Percentiles rank a stretch among this genome's conserved stretches.
Evolutionary conservation across 2,113 vertebrate genomes (phyloP).

Genomic region (Aviceda subcristata): DNA sequence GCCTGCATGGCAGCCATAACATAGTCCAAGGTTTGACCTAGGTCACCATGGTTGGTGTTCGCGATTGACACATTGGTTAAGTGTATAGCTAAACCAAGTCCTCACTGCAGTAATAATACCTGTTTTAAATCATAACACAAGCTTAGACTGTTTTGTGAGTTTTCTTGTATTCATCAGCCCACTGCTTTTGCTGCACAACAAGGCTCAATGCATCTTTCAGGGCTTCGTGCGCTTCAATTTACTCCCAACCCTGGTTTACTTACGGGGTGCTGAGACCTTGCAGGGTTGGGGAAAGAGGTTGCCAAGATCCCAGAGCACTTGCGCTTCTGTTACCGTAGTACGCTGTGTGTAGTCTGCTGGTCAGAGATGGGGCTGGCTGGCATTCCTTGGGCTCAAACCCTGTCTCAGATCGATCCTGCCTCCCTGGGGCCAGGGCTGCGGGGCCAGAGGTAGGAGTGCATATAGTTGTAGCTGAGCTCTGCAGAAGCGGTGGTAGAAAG

Average conservation of each 20-base stretch:
- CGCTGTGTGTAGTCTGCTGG: accelerated
- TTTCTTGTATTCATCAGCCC: not conserved
- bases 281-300: not conserved
- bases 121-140: constrained; percentile 63
- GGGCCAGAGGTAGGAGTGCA: not conserved
- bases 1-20: not conserved
- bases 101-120: constrained; percentile 57
- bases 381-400: not conserved
- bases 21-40: not conserved
- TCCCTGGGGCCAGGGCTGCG: accelerated
- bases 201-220: constrained; percentile 67
- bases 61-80: not conserved
- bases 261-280: not conserved
- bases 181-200: constrained; percentile 9
- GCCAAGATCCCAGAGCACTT: not conserved
- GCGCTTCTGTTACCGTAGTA: not conserved
- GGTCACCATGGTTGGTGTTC: not conserved
- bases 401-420: not conserved
- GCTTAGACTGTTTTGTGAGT: not conserved
- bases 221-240: not conserved
- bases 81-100: not conserved
- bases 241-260: not conserved
- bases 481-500: not conserved
- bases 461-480: not conserved
- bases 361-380: not conserved